A percentile compares a stretch with the other conserved stretches of the same genome.
Evolutionary conservation across 2,113 vertebrate genomes (phyloP).

Genomic region (Petromus typicus): DNA sequence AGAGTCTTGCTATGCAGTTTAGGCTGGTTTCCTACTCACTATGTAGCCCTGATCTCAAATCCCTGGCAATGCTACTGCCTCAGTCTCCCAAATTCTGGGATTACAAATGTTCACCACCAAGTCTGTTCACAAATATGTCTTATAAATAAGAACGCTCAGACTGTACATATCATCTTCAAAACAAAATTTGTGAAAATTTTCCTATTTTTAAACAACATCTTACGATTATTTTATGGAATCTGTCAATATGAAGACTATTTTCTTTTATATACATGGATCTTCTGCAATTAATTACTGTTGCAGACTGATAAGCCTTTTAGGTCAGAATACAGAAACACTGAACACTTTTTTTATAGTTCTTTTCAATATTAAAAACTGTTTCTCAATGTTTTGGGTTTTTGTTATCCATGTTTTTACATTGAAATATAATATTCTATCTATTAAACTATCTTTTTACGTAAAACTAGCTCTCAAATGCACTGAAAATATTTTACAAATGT

Average conservation of each 20-base stretch:
- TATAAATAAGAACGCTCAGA: slow-evolving; percentile 15
- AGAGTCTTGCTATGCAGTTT: not conserved
- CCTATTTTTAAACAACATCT: not conserved
- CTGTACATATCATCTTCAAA: not conserved
- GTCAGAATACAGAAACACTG: not conserved
- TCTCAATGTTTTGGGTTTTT: not conserved
- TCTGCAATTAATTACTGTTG: not conserved
- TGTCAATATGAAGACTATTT: not conserved
- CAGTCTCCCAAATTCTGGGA: not conserved
- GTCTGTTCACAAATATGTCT: not conserved
- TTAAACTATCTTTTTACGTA: not conserved
- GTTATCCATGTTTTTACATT: not conserved
- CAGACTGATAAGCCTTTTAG: not conserved
- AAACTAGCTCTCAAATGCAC: slow-evolving; percentile 16
- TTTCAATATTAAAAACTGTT: slow-evolving; percentile 53
- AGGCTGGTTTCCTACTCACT: not conserved
- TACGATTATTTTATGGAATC: not conserved
- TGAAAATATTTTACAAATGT: not conserved
- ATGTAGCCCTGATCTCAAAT: not conserved
- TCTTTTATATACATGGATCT: not conserved
- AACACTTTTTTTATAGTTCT: not conserved
- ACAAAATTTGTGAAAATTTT: slow-evolving; percentile 42
- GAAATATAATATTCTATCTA: not conserved
- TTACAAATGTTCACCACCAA: not conserved
- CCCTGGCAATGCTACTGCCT: not conserved